Base-by-base conservation (phyloP, 2,797 vertebrate species). In the Tauraco hartlaubi region DNA sequence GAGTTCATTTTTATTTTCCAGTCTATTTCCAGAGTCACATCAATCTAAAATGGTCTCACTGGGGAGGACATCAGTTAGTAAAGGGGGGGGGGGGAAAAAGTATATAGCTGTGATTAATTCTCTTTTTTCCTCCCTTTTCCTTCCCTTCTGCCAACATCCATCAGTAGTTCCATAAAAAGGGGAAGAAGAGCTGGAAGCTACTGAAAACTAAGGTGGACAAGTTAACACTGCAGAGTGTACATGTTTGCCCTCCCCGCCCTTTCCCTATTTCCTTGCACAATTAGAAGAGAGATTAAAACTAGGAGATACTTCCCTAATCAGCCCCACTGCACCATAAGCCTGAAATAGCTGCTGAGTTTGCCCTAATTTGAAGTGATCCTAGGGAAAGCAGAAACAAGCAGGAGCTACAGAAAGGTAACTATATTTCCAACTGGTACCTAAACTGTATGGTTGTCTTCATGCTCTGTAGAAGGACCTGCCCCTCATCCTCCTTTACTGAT, bases 71-170 rank as follows among this genome's bases (percentile, higher is more conserved):
- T 95, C 31, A 62, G 51, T 88, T 90, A 90, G 35, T 46, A 90
- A 92, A n/a, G n/a, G 31, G 37, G 33, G 56, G 15, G 19, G 6
- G 10, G 39, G 7, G 9, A 20, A 55, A 37, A 41, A 26, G 26
- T 41, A 15, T n/a, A 23, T 35, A 77, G 35, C 73, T 95, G 43
- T 90, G 37, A 89, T 85, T 74, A 97, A 85, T 94, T 88, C 21
- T 94, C 10, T n/a, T 37, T 84, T 66, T 84, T 49, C 46, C 29
- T 75, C 21, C 17, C 35, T 71, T 84, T 75, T 15, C 33, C 31
- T 80, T 79, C 8, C 35, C 35, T 87, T 94, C 73, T 92, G 51
- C 54, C 49, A 85, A 43, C 15, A 86, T 82, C 73, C 33, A 44
- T 88, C 75, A 78, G 33, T 37, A 63, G 51, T 80, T 86, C 43